phyloP scores from a whole-genome alignment of 2,113 vertebrate species.

The Microcebus jonahi region DNA sequence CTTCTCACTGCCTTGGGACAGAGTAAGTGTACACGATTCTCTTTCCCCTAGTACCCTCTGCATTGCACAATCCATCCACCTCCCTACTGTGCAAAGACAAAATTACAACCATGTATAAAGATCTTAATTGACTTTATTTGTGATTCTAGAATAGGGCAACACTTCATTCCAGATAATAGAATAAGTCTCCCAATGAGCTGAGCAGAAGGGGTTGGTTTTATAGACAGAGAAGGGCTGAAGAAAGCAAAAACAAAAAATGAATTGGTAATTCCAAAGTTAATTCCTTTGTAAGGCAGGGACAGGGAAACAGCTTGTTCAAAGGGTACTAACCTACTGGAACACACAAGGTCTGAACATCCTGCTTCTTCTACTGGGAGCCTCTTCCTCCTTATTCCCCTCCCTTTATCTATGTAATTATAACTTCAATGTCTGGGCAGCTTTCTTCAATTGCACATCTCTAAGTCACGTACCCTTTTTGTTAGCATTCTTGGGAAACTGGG shows the following conservation, averaged over 20 bases:
- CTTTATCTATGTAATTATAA: not conserved
- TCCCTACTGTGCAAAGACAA: not conserved
- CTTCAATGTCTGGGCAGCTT: not conserved
- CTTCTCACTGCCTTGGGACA: not conserved
- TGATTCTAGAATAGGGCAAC: not conserved
- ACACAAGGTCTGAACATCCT: not conserved
- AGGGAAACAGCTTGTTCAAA: not conserved
- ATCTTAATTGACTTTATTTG: not conserved
- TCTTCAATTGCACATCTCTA: not conserved
- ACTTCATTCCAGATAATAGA: not conserved
- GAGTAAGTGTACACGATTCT: not conserved
- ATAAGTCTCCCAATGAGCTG: not conserved
- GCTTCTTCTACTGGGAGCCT: not conserved
- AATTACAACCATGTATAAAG: not conserved
- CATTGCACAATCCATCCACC: not conserved
- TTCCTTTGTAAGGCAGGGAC: not conserved
- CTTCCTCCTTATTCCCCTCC: not conserved
- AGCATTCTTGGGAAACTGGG: not conserved
- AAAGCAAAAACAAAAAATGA: not conserved
- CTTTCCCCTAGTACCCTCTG: not conserved
- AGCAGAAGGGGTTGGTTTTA: not conserved
- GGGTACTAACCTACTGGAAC: not conserved
- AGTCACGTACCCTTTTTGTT: not conserved
- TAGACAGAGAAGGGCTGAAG: not conserved
- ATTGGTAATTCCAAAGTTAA: not conserved